Base-by-base conservation (phyloP, 2,113 vertebrate genomes). In the Hippolais icterina region DNA sequence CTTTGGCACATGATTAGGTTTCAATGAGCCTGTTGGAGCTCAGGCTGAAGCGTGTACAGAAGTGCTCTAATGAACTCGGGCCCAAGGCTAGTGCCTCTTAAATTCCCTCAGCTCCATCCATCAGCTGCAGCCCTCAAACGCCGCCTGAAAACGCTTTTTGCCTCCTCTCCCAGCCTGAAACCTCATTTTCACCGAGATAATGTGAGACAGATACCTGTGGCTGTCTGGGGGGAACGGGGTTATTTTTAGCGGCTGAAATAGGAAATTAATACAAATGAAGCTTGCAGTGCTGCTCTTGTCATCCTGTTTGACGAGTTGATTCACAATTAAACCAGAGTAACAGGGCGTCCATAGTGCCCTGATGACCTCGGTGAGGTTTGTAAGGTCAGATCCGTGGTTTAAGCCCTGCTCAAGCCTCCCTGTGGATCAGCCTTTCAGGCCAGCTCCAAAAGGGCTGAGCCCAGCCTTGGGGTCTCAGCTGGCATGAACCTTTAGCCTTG, bases 1-100 rank as follows among this genome's bases (percentile, higher is more conserved):
- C 88, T 78, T 49, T 70, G 88, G 92, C 93, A 95, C 85, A 75
- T 20, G 90, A 95, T 95, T 69, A 83, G 94, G 92, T 83, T 94
- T 94, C 90, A 87, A 27, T 46, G 86, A 96, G 88, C 53, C 60
- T 68, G 83, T 19, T 75, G 86, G 27, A 86, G 95, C 82, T 71
- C 76, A 29, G 79, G 76, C 85, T 89, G 89, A 75, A 79, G 74
- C 82, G 6, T 10, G 80, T 27, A 10, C 56, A 33, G 49, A 56
- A 93, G 72, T 50, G 80, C 90, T 95, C 53, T 78, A 89, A 86
- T 39, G 88, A 96, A 92, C 89, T 25, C 44, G 22, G 83, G 65
- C 79, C 7, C 12, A 89, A 86, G 29, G 83, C 90, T 59, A n/a
- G 9, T 5, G 68, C 47, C 88, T 89, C 83, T 71, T 52, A 15